Conservation (phyloP, 2,797 vertebrate species). For the Myotis pilosus region DNA sequence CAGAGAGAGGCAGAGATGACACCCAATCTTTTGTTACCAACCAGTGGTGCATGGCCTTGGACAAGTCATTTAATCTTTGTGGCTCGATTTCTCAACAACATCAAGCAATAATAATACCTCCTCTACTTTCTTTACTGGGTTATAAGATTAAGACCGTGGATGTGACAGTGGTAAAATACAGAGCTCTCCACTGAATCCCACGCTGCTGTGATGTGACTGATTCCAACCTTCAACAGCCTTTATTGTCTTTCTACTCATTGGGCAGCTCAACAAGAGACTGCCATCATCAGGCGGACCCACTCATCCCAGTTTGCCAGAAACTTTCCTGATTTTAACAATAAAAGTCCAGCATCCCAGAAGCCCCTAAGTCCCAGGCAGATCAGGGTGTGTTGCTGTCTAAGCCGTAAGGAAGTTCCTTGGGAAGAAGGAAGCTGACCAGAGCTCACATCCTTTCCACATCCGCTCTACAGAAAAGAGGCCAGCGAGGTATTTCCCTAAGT, state of each 20-base stretch:
- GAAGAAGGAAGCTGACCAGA: neutral
- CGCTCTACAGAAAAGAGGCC: neutral
- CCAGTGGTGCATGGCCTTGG: neutral
- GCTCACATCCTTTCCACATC: neutral
- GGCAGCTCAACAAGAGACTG: neutral
- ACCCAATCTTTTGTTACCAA: neutral
- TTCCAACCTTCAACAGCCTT: neutral
- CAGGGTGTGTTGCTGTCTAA: neutral
- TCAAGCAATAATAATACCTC: neutral
- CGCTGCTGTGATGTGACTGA: neutral
- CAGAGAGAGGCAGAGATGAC: neutral
- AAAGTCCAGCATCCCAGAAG: neutral
- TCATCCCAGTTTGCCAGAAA: neutral
- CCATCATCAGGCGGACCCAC: neutral
- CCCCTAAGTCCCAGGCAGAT: neutral
- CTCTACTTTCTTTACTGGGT: neutral
- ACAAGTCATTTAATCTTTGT: neutral
- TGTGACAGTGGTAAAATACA: neutral
- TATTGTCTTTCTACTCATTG: neutral
- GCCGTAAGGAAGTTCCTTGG: neutral
- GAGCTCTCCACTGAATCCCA: neutral
- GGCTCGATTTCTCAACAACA: neutral
- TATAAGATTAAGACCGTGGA: neutral
- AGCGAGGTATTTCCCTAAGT: neutral
- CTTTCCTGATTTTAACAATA: neutral